A percentile compares a stretch with the other conserved stretches of the same genome.
Evolutionary conservation across 2,113 vertebrate species (phyloP).

Genomic region (Gymnorhina tibicen): DNA sequence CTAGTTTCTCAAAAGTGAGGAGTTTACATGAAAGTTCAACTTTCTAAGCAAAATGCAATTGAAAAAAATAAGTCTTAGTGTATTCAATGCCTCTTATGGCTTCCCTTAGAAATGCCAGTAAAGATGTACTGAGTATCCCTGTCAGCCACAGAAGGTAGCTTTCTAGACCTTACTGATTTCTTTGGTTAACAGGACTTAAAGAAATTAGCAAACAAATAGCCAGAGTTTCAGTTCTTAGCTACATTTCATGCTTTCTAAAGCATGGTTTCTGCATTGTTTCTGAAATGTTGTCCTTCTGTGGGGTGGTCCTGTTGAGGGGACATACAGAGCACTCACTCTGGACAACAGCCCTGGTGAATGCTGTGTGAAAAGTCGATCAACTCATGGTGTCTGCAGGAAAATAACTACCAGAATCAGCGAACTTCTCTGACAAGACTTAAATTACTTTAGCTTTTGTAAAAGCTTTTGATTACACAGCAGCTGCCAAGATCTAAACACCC

Average conservation of each 20-base stretch:
- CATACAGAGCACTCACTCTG: background rate
- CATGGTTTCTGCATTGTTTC: background rate
- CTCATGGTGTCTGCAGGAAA: background rate
- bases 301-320: background rate
- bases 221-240: background rate
- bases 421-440: background rate
- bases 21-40: background rate
- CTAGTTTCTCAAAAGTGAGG: background rate
- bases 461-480: constrained; percentile 9
- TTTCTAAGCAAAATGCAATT: background rate
- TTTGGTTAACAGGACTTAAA: background rate
- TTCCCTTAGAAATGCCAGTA: background rate
- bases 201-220: background rate
- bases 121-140: background rate
- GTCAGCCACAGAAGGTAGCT: background rate
- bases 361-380: background rate
- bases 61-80: background rate
- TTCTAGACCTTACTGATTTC: background rate
- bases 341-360: background rate
- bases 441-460: constrained; percentile 19
- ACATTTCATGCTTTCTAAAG: background rate
- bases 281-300: background rate
- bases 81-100: background rate
- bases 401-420: background rate
- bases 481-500: background rate